Base-by-base conservation (phyloP, 2,888 invertebrate species). In the Leptarthrus brevirostris region DNA sequence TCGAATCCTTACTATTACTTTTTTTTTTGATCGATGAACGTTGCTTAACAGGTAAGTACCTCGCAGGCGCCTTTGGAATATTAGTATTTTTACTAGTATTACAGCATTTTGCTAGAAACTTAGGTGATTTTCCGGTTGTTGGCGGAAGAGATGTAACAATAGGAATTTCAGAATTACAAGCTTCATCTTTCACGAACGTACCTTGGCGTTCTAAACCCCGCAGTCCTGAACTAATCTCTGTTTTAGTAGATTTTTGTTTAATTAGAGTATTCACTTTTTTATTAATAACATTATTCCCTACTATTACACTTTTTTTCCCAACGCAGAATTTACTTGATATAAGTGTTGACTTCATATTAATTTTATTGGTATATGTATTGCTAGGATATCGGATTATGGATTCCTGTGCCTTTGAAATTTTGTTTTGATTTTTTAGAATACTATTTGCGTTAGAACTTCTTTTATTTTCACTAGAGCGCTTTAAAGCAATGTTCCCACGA, bases 151-250 rank as follows among this genome's bases (percentile, higher is more conserved):
- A 79, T 54, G 22, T 82, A 20, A 85, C 84, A 44, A 84, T 79
- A n/a, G 85, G 85, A 70, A 85, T 82, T 64, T 82, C 81, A 1
- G 80, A 78, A 58, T 81, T 81, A 14, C 82, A 81, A 0, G 88
- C 87, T 78, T 94, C 93, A 79, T 96, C 95, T 84, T 96, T 96
- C 0, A 95, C 94, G 82, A 97, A 97, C 0, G 97, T 97, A 12
- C 95, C 95, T 83, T 97, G 96, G 26, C 96, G 88, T 78, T 93
- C 93, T 36, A 93, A 22, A 30, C 8, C 8, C 4, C 30, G 10
- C 80, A 81, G 5, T 14, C 30, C 36, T 8, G 3, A 1, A 14
- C 64, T 34, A 14, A 24, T 22, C 36, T 54, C 8, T 14, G 61
- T 47, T 20, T 83, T 84, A 84, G 10, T 79, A 75, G 1, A 82